Conservation (phyloP, 2,797 vertebrate species). For the Setipinna tenuifilis region DNA sequence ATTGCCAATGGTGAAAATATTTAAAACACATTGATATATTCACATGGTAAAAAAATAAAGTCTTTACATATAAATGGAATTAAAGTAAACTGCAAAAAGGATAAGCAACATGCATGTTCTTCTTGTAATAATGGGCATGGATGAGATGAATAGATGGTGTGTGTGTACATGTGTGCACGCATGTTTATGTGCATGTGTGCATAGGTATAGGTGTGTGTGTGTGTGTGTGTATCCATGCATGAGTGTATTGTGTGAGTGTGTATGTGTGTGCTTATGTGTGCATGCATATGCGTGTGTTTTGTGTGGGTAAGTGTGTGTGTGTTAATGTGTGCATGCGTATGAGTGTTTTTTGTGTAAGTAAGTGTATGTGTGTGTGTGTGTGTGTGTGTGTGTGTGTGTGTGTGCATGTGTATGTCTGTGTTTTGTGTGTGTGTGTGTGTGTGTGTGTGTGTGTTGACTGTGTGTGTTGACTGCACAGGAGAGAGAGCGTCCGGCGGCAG, state of each 20-base stretch:
- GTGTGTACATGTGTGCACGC: no score
- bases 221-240: no score
- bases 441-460: not conserved
- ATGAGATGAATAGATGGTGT: no score
- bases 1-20: not conserved
- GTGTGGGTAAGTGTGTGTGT: constrained; percentile 43
- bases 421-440: not conserved
- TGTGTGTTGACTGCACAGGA: not conserved
- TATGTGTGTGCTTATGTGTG: no score
- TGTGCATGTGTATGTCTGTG: not conserved
- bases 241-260: no score
- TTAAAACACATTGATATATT: no score
- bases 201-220: no score
- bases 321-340: constrained; percentile 31
- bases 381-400: constrained; percentile 27
- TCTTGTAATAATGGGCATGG: no score
- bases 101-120: not conserved
- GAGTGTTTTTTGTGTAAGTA: constrained; percentile 44
- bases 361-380: constrained; percentile 6
- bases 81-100: not conserved
- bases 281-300: constrained; percentile 4
- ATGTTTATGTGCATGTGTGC: no score
- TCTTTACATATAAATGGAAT: not conserved
- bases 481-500: constrained; percentile 6
- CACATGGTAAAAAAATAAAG: not conserved